phyloP scores from a whole-genome alignment of 2,888 invertebrate genomes.

The Rhagonycha fulva region DNA sequence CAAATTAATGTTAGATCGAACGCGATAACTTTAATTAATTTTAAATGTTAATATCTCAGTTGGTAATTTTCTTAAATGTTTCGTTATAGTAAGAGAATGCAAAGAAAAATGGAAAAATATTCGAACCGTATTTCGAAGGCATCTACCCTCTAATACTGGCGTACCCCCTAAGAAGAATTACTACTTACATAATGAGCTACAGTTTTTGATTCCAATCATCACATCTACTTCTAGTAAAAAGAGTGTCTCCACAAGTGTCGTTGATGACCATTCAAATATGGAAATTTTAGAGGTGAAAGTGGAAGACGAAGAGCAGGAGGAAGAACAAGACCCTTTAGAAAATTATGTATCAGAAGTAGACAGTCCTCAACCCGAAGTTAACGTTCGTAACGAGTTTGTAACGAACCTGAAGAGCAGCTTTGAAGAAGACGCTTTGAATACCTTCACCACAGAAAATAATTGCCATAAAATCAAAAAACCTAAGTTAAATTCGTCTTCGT shows the following conservation, averaged over 20 bases:
- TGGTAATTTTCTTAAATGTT: background rate
- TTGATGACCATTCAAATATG: background rate
- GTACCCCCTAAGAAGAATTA: background rate
- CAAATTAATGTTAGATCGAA: too few relatives aligned
- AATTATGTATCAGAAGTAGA: background rate
- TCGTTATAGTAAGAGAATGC: background rate
- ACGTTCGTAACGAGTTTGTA: background rate
- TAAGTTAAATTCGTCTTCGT: background rate
- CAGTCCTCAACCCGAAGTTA: background rate
- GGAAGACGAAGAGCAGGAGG: background rate
- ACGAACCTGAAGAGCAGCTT: background rate
- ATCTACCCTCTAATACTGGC: background rate
- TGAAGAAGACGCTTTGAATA: background rate
- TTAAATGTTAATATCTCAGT: too few relatives aligned
- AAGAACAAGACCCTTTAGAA: background rate
- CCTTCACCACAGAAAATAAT: background rate
- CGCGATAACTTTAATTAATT: too few relatives aligned
- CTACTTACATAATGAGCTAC: background rate
- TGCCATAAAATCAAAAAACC: background rate
- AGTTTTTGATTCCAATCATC: background rate
- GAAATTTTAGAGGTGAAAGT: background rate
- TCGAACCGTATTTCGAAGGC: background rate
- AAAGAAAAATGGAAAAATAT: background rate
- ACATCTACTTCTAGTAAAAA: background rate
- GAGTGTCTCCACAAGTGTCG: background rate